A percentile compares a stretch with the other conserved stretches of the same genome.
phyloP scores from a whole-genome alignment of 2,888 invertebrate species.

The Tiphia femorata region DNA sequence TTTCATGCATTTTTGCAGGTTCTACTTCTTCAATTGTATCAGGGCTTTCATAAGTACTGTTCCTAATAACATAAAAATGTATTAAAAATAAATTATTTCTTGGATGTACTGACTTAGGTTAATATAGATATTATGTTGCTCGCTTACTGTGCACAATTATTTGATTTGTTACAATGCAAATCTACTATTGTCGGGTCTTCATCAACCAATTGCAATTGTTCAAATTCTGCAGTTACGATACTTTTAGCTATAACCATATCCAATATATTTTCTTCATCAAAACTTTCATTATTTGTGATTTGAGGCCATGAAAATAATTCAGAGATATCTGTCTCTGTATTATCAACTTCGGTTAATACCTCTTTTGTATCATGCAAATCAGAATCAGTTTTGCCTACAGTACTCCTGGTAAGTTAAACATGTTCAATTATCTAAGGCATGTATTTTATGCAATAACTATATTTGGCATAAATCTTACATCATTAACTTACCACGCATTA shows the following conservation, averaged over 20 bases:
- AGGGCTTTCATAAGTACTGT: no score
- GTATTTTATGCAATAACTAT: background rate
- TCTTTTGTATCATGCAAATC: background rate
- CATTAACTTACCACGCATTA: background rate
- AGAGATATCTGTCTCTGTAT: no score
- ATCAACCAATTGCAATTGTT: conserved; percentile 9
- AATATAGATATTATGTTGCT: background rate
- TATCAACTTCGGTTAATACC: no score
- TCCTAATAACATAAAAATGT: no score
- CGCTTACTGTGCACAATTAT: conserved; percentile 3
- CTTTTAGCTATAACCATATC: no score
- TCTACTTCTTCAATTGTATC: no score
- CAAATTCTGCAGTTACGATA: conserved; percentile 23
- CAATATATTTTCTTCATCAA: no score
- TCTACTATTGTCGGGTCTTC: no score
- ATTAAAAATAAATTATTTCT: background rate
- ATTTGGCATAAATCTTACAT: background rate
- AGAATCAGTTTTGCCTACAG: background rate
- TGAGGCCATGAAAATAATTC: no score
- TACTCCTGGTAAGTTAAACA: background rate
- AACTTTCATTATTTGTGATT: no score
- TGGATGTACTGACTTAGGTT: background rate
- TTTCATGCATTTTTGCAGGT: no score
- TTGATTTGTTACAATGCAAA: conserved; percentile 4
- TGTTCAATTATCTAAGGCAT: background rate